phyloP scores from a whole-genome alignment of 2,888 invertebrate genomes.

The Strigamia transsilvanica region DNA sequence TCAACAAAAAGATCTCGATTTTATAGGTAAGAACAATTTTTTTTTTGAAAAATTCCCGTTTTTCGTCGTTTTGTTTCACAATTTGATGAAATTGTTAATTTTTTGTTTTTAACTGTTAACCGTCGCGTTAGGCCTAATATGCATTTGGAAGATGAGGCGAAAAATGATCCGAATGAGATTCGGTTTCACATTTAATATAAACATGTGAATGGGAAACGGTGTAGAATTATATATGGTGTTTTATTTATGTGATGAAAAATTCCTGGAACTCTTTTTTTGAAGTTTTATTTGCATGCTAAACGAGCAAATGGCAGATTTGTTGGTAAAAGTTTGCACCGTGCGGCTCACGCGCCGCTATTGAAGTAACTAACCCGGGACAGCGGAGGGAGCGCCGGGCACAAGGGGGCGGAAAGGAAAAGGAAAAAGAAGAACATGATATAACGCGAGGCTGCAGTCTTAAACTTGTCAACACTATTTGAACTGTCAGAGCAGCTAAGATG shows the following conservation, averaged over 20 bases:
- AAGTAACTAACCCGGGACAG: conserved; percentile 6
- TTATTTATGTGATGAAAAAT: not conserved
- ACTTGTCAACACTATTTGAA: conserved; percentile 43
- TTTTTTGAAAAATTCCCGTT: not conserved
- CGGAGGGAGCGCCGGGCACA: not conserved
- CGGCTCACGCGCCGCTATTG: not conserved
- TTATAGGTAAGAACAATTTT: not conserved
- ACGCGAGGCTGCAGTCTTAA: conserved; percentile 27
- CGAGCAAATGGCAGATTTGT: not conserved
- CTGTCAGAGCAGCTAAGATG: conserved; percentile 9
- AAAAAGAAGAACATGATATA: conserved; percentile 22
- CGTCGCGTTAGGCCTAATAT: not conserved
- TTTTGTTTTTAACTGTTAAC: not conserved
- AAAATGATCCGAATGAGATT: not conserved
- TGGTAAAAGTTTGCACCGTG: not conserved
- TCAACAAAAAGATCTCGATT: not conserved
- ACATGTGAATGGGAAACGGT: not conserved
- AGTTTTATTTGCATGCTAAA: not conserved
- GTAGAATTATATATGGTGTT: not conserved
- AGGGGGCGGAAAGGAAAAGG: conserved; percentile 41
- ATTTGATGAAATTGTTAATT: not conserved
- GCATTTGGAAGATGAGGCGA: not conserved
- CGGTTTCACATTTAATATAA: not conserved
- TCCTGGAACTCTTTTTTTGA: not conserved
- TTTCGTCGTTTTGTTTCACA: not conserved